Conservation (phyloP, 2,797 vertebrate species). For the Tapera naevia region DNA sequence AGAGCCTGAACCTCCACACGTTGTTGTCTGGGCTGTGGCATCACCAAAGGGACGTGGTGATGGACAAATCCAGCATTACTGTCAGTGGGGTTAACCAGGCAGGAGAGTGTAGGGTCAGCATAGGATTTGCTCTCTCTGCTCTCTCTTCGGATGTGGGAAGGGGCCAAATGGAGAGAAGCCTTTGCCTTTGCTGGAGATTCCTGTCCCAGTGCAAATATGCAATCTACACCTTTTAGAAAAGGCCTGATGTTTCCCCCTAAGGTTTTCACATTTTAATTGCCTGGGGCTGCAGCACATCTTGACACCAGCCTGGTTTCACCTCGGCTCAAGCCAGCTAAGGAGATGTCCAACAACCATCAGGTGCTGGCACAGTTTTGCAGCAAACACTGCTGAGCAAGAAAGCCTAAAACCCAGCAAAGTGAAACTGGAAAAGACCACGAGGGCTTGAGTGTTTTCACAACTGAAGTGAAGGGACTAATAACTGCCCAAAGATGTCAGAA, state of each 20-base stretch:
- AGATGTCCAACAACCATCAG: not conserved
- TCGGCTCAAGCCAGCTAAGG: not conserved
- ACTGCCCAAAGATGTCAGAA: not conserved
- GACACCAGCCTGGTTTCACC: not conserved
- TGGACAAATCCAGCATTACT: not conserved
- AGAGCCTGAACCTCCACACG: not conserved
- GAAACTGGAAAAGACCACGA: not conserved
- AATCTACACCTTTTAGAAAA: not conserved
- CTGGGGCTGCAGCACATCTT: not conserved
- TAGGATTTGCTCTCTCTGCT: no score
- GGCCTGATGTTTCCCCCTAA: not conserved
- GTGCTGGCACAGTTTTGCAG: not conserved
- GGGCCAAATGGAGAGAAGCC: not conserved
- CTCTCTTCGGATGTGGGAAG: not conserved
- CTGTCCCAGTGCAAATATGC: not conserved
- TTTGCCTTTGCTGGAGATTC: not conserved
- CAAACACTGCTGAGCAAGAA: not conserved
- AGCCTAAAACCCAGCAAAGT: not conserved
- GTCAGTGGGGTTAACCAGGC: no score
- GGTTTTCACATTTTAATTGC: not conserved
- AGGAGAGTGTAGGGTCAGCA: rapidly evolving
- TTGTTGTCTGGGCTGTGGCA: not conserved
- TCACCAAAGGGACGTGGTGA: no score
- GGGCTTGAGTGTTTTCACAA: not conserved
- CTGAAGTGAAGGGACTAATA: not conserved